Base-by-base conservation (phyloP, 1,140 invertebrate genomes). In the Trachymyrmex septentrionalis region DNA sequence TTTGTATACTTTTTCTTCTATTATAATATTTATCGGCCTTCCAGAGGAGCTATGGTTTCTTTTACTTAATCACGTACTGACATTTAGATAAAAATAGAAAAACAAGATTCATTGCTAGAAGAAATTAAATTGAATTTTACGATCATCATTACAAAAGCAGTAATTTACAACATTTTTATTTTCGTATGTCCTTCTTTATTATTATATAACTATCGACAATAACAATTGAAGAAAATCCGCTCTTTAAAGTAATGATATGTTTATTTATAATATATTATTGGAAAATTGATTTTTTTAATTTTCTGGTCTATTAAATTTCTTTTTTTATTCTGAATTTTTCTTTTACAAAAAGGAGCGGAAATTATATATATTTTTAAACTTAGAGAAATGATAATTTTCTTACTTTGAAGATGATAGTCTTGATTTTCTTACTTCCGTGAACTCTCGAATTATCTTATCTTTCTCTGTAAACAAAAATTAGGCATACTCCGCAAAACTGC, bases 31-130 rank as follows among this genome's bases (percentile, higher is more conserved):
- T 63, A 63, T 63, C 57, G 34, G 3, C 67, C 64, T 81, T 75
- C 24, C 55, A 82, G 34, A 16, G 34, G 34, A 59, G 38, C 6
- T 16, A 27, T 71, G 4, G 1, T 48, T 48, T 59, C 55, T 82
- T 19, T 19, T 44, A 30, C 16, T 44, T 27, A 72, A 82, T 82
- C 59, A 48, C 38, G 48, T 16, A 48, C 10, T 57, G 48, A 81
- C 30, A 71, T 66, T 69, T 38, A 14, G n/a, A 81, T 57, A 55
- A 82, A 71, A 71, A 59, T 44, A 57, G 16, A 59, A 72, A 80
- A 80, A 38, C 30, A 57, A 71, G 24, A 63, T 48, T 64, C 27
- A 78, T n/a, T 30, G 24, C 44, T 6, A 34, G 34, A 19, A 64
- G 12, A 64, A 78, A 14, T 48, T 12, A 38, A 64, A 50, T 85